phyloP scores from a whole-genome alignment of 1,140 invertebrate species.

The Trachelipus rathkii region DNA sequence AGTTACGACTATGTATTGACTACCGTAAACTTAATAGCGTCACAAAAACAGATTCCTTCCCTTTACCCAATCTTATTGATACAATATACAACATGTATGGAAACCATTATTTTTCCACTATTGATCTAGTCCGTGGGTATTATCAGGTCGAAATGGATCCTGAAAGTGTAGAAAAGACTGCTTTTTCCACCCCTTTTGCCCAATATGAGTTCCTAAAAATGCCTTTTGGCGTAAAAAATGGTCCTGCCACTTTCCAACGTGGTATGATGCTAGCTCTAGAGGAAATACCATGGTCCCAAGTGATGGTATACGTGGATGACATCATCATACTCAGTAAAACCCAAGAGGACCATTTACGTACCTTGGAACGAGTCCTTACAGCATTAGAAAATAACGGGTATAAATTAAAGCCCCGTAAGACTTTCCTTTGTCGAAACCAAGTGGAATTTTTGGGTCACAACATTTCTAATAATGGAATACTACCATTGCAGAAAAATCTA shows the following conservation, averaged over 20 bases:
- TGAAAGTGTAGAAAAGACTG: background rate
- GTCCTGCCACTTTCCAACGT: background rate
- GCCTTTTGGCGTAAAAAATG: background rate
- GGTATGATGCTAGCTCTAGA: background rate
- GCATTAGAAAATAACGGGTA: background rate
- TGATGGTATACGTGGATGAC: slow-evolving; percentile 14
- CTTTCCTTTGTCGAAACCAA: background rate
- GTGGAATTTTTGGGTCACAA: slow-evolving; percentile 1
- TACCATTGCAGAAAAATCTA: too few relatives aligned
- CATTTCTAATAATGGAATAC: too few relatives aligned
- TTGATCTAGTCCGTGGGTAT: background rate
- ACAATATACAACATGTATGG: background rate
- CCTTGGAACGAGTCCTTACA: background rate
- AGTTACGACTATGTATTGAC: background rate
- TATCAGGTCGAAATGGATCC: background rate
- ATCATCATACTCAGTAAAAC: background rate
- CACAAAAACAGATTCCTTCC: background rate
- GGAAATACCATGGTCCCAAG: background rate
- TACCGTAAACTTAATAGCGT: background rate
- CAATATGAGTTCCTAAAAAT: background rate
- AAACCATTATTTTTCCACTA: background rate
- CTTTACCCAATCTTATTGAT: background rate
- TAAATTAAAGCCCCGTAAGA: background rate
- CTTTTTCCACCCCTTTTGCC: background rate
- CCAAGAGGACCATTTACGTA: background rate